Evolutionary conservation across 92 coral and sea anemone species (phyloP), one percentile per base, ranked within the genome.

Genomic region (Actinostola sp.): DNA sequence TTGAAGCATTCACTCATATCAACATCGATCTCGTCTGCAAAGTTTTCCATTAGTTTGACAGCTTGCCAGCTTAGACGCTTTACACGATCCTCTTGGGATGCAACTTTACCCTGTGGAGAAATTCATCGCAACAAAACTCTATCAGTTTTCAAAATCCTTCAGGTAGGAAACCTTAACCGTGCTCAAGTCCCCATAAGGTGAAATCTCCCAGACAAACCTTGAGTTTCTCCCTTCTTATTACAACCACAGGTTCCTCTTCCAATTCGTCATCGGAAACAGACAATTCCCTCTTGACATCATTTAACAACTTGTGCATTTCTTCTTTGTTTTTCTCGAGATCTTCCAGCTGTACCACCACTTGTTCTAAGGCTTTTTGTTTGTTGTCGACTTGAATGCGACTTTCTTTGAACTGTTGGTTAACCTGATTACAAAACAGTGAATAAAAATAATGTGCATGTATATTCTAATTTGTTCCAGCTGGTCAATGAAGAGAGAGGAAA

Each of bases 301-400:
- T 76, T 39, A 95, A 79, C 94, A 97, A 88, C 58, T 66, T 84
- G 30, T 95, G 89, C 44, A 95, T 81, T 70, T 91, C 99, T 44
- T 83, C 78, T 61, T 83, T 95, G 60, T 82, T 89, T 63, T 95
- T 89, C 53, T 95, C 99, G 11, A 95, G 78, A 29, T 86, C 97
- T 46, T 95, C 99, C 91, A 87, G 84, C 67, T 95, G 92, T 45
- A 24, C 67, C 0, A 89, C 93, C 23, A 91, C 97, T 46, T 86
- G 84, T 71, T 91, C 92, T 31, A 95, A 48, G 15, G 87, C 91
- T 76, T 91, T 79, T 43, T 88, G 86, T 49, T 75, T 87, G 9
- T 70, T 82, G 45, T 84, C 92, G 35, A 86, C 92, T 78, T 91
- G 89, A 36, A 63, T 61, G 38, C 83, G 87, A 10, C 87, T 84